A percentile compares a stretch with the other conserved stretches of the same genome.
Conservation (phyloP, 2,113 vertebrate genomes). For the Alosa alosa region DNA sequence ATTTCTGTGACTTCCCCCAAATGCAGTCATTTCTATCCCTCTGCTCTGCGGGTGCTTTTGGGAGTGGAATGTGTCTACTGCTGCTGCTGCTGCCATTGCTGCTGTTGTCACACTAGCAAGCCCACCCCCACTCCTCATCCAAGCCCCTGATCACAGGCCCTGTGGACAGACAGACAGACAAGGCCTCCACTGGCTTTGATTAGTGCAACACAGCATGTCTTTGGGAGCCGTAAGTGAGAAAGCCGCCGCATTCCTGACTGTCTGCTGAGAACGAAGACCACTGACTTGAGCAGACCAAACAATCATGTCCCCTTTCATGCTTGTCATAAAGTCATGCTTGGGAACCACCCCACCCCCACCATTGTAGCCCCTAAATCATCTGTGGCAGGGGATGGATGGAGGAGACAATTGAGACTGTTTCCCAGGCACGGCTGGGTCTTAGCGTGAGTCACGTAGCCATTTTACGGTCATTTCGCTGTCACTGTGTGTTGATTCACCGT, state of each 20-base stretch:
- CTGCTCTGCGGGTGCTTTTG: not conserved
- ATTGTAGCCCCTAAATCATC: not conserved
- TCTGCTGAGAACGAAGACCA: constrained; percentile 10
- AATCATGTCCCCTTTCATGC: constrained; percentile 18
- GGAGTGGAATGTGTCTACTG: not conserved
- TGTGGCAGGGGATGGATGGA: not conserved
- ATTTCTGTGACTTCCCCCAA: not conserved
- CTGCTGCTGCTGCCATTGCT: not conserved
- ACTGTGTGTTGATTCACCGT: not conserved
- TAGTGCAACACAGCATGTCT: not conserved
- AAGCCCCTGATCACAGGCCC: not conserved
- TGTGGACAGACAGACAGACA: not conserved
- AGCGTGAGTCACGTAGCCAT: not conserved
- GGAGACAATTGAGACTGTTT: not conserved
- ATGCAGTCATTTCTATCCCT: constrained; percentile 8
- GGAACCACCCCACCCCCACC: not conserved
- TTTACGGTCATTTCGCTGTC: not conserved
- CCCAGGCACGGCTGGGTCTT: not conserved
- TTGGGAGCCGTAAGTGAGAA: not conserved
- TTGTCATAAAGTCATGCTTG: constrained; percentile 4
- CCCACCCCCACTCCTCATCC: not conserved
- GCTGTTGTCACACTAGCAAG: not conserved
- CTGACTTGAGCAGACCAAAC: constrained; percentile 6
- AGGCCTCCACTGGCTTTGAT: not conserved
- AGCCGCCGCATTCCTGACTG: not conserved